Evolutionary conservation across 2,113 vertebrate species (phyloP).

Genomic region (Archocentrus centrarchus): DNA sequence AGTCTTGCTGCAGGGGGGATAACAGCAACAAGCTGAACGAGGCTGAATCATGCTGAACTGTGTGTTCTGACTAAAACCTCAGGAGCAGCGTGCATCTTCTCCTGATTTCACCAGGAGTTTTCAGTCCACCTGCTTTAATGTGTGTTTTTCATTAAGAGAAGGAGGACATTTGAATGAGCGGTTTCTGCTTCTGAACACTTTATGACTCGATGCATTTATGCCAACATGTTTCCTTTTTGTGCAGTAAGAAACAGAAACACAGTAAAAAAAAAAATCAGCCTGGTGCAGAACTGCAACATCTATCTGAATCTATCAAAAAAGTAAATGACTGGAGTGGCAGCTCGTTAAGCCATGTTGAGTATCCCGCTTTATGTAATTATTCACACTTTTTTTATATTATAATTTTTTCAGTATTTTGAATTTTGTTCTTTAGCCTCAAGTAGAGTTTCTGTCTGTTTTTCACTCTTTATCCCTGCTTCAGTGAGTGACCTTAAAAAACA

Average conservation of each 20-base stretch:
- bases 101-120: neutral
- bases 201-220: fast-evolving
- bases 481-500: neutral
- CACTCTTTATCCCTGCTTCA: neutral
- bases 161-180: neutral
- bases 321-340: neutral
- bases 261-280: neutral
- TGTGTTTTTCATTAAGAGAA: neutral
- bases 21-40: conserved; percentile 33
- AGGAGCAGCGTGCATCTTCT: neutral
- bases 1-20: conserved; percentile 35
- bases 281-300: neutral
- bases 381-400: neutral
- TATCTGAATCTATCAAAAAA: fast-evolving
- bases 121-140: neutral
- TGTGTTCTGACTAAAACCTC: conserved; percentile 27
- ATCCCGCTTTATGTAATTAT: neutral
- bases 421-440: neutral
- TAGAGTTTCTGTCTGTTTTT: neutral
- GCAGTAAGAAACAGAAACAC: neutral
- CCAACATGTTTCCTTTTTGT: neutral
- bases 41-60: conserved; percentile 49
- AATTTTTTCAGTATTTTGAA: neutral
- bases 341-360: neutral
- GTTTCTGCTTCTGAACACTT: neutral